Evolutionary conservation across 2,888 invertebrate genomes (phyloP).

Genomic region (Steinernema carpocapsae): DNA sequence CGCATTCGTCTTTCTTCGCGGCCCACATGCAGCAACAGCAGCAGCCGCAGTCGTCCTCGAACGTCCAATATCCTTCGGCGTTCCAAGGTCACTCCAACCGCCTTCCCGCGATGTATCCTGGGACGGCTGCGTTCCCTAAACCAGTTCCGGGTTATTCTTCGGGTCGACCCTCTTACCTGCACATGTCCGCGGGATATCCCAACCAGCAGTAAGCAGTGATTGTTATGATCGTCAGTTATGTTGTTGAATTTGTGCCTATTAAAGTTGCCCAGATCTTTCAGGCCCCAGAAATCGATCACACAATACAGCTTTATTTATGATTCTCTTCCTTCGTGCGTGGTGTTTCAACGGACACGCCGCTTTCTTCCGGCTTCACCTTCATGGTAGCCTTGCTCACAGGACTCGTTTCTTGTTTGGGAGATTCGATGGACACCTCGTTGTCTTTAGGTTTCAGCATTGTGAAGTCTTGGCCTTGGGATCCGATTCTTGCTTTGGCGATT

Average conservation of each 20-base stretch:
- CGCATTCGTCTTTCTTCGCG: not conserved
- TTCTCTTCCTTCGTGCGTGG: too few species aligned
- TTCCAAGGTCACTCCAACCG: not conserved
- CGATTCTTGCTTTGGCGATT: too few species aligned
- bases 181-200: not conserved
- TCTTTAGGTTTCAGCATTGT: not conserved
- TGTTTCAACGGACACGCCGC: too few species aligned
- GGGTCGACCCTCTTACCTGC: not conserved
- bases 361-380: not conserved
- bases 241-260: too few species aligned
- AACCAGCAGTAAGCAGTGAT: too few species aligned
- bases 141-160: conserved; percentile 11
- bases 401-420: not conserved
- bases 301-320: too few species aligned
- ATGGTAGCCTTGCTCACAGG: not conserved
- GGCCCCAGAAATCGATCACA: too few species aligned
- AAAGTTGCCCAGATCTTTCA: too few species aligned
- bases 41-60: not conserved
- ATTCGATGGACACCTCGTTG: not conserved
- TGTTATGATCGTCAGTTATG: too few species aligned
- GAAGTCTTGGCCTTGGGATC: too few species aligned
- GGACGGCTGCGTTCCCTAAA: not conserved
- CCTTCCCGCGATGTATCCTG: not conserved
- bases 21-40: too few species aligned
- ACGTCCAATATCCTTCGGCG: not conserved